A percentile compares a stretch with the other conserved stretches of the same genome.
Evolutionary conservation across 2,797 vertebrate species (phyloP).

Genomic region (Anguilla obscura): DNA sequence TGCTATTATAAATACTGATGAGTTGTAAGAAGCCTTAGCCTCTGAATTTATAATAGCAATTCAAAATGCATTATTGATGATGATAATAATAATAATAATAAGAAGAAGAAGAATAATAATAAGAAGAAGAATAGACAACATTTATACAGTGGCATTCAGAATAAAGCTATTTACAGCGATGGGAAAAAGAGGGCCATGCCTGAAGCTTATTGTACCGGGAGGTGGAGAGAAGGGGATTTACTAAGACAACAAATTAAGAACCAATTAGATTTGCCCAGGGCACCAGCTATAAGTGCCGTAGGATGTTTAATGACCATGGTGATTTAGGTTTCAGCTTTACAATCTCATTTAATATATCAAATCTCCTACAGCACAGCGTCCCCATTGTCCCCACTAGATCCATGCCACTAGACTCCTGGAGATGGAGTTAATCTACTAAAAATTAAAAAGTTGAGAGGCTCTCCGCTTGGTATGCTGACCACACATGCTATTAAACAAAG

Average conservation of each 20-base stretch:
- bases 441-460: background rate
- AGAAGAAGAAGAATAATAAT: no score
- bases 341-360: background rate
- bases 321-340: background rate
- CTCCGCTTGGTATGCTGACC: background rate
- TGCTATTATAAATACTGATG: no score
- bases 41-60: no score
- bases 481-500: background rate
- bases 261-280: background rate
- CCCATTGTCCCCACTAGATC: background rate
- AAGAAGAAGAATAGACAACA: no score
- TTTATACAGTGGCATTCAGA: no score
- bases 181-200: background rate
- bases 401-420: background rate
- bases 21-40: no score
- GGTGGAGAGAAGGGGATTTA: background rate
- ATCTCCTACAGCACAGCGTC: background rate
- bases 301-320: background rate
- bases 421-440: background rate
- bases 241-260: background rate
- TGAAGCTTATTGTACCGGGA: background rate
- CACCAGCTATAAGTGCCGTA: background rate
- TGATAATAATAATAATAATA: no score
- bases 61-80: no score
- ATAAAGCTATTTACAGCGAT: background rate